These are phyloP conservation scores for Jordanella pulchra DNA, from an alignment of 2,797 vertebrate species.

Conservation along the genomic window DNA sequence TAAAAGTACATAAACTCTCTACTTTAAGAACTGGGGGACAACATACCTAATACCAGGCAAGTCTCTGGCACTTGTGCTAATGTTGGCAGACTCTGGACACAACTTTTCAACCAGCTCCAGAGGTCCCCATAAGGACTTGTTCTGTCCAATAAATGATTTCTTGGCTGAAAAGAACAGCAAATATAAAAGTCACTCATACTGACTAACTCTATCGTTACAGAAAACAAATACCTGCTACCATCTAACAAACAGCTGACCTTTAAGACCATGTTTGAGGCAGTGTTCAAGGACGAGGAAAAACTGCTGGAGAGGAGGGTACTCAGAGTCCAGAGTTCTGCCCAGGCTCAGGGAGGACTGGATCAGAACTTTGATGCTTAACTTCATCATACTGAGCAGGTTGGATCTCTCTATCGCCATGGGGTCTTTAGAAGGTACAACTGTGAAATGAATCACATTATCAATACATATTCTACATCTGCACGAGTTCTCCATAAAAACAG, in stretches of 20 bases:
- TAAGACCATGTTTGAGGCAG: slow-evolving; percentile 96
- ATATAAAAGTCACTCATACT: background rate
- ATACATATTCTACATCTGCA: background rate
- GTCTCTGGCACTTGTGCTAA: slow-evolving; percentile 94
- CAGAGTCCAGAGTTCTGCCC: slow-evolving; percentile 92
- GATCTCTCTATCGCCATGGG: slow-evolving; percentile 89
- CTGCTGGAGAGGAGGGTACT: slow-evolving; percentile 94
- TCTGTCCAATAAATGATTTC: slow-evolving; percentile 95
- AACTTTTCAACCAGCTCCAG: slow-evolving; percentile 95
- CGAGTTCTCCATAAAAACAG: background rate
- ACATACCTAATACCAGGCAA: slow-evolving; percentile 94
- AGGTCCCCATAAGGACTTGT: slow-evolving; percentile 96
- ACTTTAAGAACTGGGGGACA: background rate
- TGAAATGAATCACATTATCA: background rate
- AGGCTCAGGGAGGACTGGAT: slow-evolving; percentile 95
- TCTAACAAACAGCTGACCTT: slow-evolving; percentile 81
- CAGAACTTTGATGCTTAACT: slow-evolving; percentile 93
- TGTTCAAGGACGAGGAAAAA: slow-evolving; percentile 97
- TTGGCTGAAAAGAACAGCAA: slow-evolving; percentile 78
- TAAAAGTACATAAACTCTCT: background rate
- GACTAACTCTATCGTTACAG: background rate
- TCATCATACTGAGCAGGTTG: slow-evolving; percentile 98
- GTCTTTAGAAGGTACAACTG: slow-evolving; percentile 73
- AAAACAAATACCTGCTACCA: too few relatives aligned
- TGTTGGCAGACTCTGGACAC: slow-evolving; percentile 92